A percentile compares a stretch with the other conserved stretches of the same genome.
Conservation (phyloP, 2,888 invertebrate genomes). For the Hylaea fasciaria region DNA sequence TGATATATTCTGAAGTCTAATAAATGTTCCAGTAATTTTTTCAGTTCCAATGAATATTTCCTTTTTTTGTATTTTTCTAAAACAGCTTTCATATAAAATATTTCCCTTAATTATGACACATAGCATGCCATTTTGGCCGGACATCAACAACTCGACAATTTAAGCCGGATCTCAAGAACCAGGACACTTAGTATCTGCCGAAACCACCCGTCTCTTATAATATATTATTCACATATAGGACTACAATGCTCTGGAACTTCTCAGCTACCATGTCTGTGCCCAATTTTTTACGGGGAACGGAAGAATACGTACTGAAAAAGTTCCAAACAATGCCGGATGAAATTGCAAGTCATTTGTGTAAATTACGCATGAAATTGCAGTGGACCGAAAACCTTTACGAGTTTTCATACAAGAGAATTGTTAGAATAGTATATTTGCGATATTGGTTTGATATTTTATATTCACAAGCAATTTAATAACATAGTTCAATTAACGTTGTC, state of each 20-base stretch:
- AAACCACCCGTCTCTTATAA: background rate
- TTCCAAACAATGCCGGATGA: slow-evolving; percentile 25
- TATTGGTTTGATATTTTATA: background rate
- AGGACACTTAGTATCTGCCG: background rate
- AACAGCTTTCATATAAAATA: too few relatives aligned
- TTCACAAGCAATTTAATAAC: too few relatives aligned
- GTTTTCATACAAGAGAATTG: background rate
- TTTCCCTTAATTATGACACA: too few relatives aligned
- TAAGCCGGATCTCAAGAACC: background rate
- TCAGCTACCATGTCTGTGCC: slow-evolving; percentile 10
- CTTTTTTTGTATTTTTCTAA: too few relatives aligned
- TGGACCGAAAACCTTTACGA: slow-evolving; percentile 33
- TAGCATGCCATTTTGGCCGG: too few relatives aligned
- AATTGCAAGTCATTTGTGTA: slow-evolving; percentile 38
- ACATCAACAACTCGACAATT: too few relatives aligned
- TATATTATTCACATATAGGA: slow-evolving; percentile 8
- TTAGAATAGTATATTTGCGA: background rate
- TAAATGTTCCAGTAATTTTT: too few relatives aligned
- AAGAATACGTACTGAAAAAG: slow-evolving; percentile 32
- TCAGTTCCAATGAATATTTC: too few relatives aligned
- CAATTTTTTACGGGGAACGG: slow-evolving; percentile 22
- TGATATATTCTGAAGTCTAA: too few relatives aligned
- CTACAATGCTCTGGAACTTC: slow-evolving; percentile 13
- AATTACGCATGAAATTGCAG: slow-evolving; percentile 32
- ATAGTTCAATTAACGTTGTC: too few relatives aligned